phyloP scores from a whole-genome alignment of 2,113 vertebrate genomes.

The Nerophis ophidion region DNA sequence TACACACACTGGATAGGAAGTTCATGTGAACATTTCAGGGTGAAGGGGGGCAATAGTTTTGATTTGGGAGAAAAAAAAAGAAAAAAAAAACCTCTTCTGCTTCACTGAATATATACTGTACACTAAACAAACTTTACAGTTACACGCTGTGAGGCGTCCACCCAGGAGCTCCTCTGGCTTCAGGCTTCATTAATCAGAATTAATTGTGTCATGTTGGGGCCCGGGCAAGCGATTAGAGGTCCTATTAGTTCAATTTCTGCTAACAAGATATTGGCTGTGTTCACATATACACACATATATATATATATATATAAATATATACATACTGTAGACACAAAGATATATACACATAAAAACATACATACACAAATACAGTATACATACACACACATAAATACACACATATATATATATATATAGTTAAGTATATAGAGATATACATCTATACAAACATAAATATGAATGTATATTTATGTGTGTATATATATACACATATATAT shows the following conservation, averaged over 20 bases:
- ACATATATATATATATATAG: neutral
- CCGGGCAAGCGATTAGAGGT: slow-evolving; percentile 26
- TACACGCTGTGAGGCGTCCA: slow-evolving; percentile 41
- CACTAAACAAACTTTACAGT: slow-evolving; percentile 37
- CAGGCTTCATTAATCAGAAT: slow-evolving; percentile 66
- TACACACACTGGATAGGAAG: too few species aligned
- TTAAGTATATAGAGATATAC: neutral
- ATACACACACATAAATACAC: too few species aligned
- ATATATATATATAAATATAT: too few species aligned
- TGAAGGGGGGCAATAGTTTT: too few species aligned
- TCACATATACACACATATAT: too few species aligned
- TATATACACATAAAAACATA: neutral
- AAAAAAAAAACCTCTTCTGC: slow-evolving; percentile 1
- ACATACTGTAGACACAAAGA: too few species aligned
- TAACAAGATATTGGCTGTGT: neutral
- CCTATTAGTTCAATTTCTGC: slow-evolving; percentile 18
- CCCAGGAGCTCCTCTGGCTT: slow-evolving; percentile 47
- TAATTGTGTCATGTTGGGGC: slow-evolving; percentile 51
- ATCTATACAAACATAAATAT: neutral
- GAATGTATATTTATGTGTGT: neutral
- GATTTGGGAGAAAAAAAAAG: too few species aligned
- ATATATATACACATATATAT: too few species aligned
- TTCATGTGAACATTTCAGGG: too few species aligned
- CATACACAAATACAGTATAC: too few species aligned
- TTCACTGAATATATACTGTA: slow-evolving; percentile 13